Evolutionary conservation across 2,797 vertebrate genomes (phyloP), one percentile per base, ranked within the genome.

Genomic region (Malurus leucopterus): DNA sequence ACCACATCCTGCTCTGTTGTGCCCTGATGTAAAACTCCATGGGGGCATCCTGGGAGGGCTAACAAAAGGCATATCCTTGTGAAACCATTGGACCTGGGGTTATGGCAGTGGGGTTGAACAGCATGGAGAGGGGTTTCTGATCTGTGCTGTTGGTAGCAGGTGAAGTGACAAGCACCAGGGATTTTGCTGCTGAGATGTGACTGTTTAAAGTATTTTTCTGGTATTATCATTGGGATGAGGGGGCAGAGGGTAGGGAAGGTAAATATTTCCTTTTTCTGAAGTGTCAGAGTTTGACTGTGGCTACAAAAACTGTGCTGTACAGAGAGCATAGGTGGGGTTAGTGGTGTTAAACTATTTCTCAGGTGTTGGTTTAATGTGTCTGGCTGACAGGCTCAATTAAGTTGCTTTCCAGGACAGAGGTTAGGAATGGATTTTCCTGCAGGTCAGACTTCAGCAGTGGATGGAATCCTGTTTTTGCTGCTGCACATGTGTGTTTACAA

Each of bases 1-100:
- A 51, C 8, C 57, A 23, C 22, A 5, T 83, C 64, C 32, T 69
- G 7, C 63, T 78, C 49, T 1, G 0, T 22, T 1, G 0, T 23
- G 18, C 57, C 36, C 51, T 0, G 0, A 34, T 4, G 1, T 72
- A 15, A 86, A 86, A 9, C 27, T 75, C 32, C 11, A 46, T 0
- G 1, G 22, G 9, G 9, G 3, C 4, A 9, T 55, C 47, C 43
- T 19, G 21, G 43, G n/a, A 68, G 15, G 20, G 17, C 32, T 44
- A 27, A 30, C 22, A 38, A 61, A 36, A 38, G 40, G 2, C 24
- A 51, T 38, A 41, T 57, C 40, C n/a, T 8, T 9, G 22, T 1
- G 2, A 61, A 69, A 41, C 7, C 9, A 3, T 7, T 8, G 43
- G 36, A 67, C 40, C 11, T 73, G 74, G 47, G 32, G n/a, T 63